Conservation (phyloP, 2,113 vertebrate genomes). For the Fulica atra region DNA sequence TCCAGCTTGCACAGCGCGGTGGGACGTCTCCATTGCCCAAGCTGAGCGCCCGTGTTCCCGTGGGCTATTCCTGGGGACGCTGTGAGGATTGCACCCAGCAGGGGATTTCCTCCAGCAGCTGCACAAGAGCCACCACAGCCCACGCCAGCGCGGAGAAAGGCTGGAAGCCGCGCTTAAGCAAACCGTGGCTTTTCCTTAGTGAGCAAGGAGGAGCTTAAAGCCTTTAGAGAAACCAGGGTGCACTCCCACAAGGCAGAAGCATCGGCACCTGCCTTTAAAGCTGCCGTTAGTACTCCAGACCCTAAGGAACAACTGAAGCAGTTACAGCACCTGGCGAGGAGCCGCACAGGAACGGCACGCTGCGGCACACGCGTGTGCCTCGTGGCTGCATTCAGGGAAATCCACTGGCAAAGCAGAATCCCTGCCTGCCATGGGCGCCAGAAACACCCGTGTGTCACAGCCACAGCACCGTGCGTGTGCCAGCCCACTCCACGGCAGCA, state of each 20-base stretch:
- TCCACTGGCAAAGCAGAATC: neutral
- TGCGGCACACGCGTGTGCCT: neutral
- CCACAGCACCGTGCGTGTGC: neutral
- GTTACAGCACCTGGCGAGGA: neutral
- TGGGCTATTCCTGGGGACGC: neutral
- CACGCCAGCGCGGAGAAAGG: neutral
- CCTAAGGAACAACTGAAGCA: neutral
- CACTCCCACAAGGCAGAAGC: neutral
- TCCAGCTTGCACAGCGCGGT: neutral
- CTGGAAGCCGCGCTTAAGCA: slow-evolving; percentile 27
- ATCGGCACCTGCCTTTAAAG: neutral
- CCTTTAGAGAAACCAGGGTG: slow-evolving; percentile 26
- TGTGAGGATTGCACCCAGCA: neutral
- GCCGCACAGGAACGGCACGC: neutral
- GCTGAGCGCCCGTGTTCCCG: neutral
- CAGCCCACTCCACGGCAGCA: neutral
- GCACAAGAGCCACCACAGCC: slow-evolving; percentile 7
- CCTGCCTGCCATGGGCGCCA: accelerated
- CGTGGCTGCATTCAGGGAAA: too few relatives aligned
- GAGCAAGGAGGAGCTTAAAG: neutral
- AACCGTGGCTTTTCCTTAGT: slow-evolving; percentile 24
- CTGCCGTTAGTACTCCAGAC: neutral
- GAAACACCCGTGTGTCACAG: neutral
- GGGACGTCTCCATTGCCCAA: neutral
- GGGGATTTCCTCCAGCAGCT: slow-evolving; percentile 19